Evolutionary conservation across 2,797 vertebrate genomes (phyloP), one percentile per base, ranked within the genome.

Genomic region (Pipistrellus nathusii): DNA sequence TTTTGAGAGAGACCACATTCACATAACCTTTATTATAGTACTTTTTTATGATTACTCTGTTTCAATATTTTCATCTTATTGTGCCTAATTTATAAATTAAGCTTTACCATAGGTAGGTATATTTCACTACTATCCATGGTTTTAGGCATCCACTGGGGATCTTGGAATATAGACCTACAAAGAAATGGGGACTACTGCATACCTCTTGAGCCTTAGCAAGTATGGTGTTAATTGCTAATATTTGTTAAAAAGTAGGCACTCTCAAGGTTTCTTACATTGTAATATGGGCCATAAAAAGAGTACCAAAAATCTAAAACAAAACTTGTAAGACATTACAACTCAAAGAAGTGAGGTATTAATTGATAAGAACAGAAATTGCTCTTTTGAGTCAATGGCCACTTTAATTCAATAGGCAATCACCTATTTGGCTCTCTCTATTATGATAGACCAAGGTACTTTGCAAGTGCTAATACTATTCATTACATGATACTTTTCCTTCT

Each of bases 271-370:
- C 17, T 85, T 80, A 13, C 38, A 48, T 72, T 92, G 15, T 21
- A 59, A 78, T 35, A 30, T 7, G 10, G 85, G 21, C 14, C 68
- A 44, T 83, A 75, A 89, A 89, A 91, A 17, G 1, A 95, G 25
- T 21, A 89, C 21, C 4, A 91, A 32, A 66, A 88, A 27, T 6
- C 18, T 20, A 82, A 94, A 88, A 46, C 18, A 62, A 64, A 72
- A 72, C 30, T 38, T 75, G 86, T 5, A 80, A 73, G 35, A 17
- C 21, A 51, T 87, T 90, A 30, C 2, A 48, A 62, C 55, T 46
- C 69, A 84, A 57, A 95, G 18, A 38, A 91, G 75, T 55, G 75
- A 83, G 25, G 20, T 78, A 82, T 71, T 90, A 86, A 57, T 21
- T n/a, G 9, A 57, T 21, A 69, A 55, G 14, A 64, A 81, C 18